Evolutionary conservation across 2,113 vertebrate species (phyloP), one percentile per base, ranked within the genome.

Genomic region (Cyanocitta stelleri): DNA sequence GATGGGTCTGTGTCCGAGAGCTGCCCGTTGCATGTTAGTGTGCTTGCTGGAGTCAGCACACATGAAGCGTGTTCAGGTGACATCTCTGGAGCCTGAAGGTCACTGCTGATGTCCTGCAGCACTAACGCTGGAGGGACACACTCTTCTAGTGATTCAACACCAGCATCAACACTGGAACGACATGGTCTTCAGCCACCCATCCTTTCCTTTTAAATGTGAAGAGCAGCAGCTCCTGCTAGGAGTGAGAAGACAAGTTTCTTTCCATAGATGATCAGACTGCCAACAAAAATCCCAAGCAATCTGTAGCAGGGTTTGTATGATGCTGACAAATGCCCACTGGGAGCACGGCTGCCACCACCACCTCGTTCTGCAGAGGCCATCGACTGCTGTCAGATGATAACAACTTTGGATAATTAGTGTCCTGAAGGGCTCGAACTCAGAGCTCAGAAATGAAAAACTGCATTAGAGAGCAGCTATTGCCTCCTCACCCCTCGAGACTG

Each of bases 351-450:
- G 85, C 87, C 93, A 86, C 79, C 78, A 81, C 35, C 82, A 90
- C 78, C 85, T 88, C 78, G n/a, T 88, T 92, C 90, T 3, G 2
- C 68, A 90, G 49, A 63, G 79, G 72, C 87, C 85, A 90, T 48
- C 0, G 5, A 84, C 95, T 94, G 82, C 92, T 96, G 95, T 94
- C 87, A 94, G 90, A 77, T 51, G 87, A 74, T 84, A 94, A 92
- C 85, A 94, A 21, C 91, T 94, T 80, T 46, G 79, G 91, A 86
- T 94, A 96, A 96, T 96, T 97, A 88, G 82, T 94, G 72, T 96
- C 95, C 92, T 96, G 68, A 93, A 96, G 92, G 92, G 76, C 88
- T 94, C 48, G 44, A 92, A 74, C 90, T 49, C 48, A 88, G 85
- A 48, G 56, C 48, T 93, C 32, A 67, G 79, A 72, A 93, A 90